Evolutionary conservation across 2,797 vertebrate species (phyloP), one percentile per base, ranked within the genome.

Genomic region (Lemur catta): DNA sequence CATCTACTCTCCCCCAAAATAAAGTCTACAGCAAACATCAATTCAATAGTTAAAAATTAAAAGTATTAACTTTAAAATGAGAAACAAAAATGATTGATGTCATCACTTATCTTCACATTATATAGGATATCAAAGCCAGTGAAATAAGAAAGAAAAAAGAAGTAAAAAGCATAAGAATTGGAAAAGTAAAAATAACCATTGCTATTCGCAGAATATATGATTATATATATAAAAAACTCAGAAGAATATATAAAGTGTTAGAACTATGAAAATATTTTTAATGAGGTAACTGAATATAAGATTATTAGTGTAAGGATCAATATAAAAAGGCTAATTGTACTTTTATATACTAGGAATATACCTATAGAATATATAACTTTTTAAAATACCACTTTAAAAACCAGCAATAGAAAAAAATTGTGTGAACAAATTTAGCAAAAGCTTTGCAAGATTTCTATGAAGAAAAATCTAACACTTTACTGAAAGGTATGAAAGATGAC

Each of bases 21-120:
- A 79, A 93, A 92, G 50, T 63, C 35, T 79, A 48, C 0, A 71
- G 46, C n/a, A 93, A 94, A 74, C 35, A 81, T 35, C 48, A 89
- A 48, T 43, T 38, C 20, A 79, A 35, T 41, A 41, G n/a, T 75
- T 67, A 90, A 92, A 93, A 48, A 6, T 52, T 63, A 48, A 50
- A 61, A 89, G 14, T 26, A 38, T 52, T 80, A 69, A 80, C 38
- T 92, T 65, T 72, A 69, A 84, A 93, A 95, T 95, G 82, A 92
- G 48, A 89, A 86, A 41, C 1, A 85, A 91, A 93, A 88, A 92
- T 30, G 4, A 7, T 52, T 76, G 18, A 76, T 85, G 74, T 41
- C 6, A 48, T 63, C 38, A 79, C 17, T 86, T 59, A 22, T 52
- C 15, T 80, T 89, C 79, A 89, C 50, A 43, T 82, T 61, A 81